Percentiles rank a stretch among this genome's conserved stretches.
Evolutionary conservation across 2,113 vertebrate species (phyloP).

Genomic region (Oophaga pumilio): DNA sequence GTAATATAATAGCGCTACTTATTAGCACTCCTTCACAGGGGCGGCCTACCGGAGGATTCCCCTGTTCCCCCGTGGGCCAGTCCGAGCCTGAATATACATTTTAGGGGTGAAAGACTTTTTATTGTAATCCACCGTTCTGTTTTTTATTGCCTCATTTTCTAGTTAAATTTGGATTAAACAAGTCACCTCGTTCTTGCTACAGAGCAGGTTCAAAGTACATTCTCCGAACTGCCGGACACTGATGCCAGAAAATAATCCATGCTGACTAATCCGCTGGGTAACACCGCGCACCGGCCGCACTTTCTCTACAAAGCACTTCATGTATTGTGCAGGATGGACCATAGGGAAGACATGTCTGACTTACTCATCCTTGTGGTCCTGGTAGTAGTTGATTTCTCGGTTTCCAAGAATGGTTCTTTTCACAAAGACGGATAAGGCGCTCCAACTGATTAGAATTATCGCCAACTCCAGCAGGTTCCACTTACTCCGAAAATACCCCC

Average conservation of each 20-base stretch:
- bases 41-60: no score
- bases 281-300: no score
- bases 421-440: constrained; percentile 84
- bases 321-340: no score
- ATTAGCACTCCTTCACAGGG: no score
- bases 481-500: constrained; percentile 85
- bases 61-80: no score
- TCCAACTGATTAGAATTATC: constrained; percentile 90
- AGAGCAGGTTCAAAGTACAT: neutral
- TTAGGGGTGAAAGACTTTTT: no score
- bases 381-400: constrained; percentile 81
- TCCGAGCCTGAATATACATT: no score
- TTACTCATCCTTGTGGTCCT: constrained; percentile 82
- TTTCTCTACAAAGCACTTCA: neutral
- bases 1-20: no score
- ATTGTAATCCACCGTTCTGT: no score
- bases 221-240: neutral
- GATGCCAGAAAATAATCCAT: neutral
- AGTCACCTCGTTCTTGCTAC: neutral
- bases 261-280: neutral
- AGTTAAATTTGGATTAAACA: neutral
- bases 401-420: constrained; percentile 83
- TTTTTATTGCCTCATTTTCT: neutral
- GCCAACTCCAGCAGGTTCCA: constrained; percentile 87
- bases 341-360: constrained; percentile 48